Evolutionary conservation across 2,113 vertebrate species (phyloP).

Genomic region (Noctilio leporinus): DNA sequence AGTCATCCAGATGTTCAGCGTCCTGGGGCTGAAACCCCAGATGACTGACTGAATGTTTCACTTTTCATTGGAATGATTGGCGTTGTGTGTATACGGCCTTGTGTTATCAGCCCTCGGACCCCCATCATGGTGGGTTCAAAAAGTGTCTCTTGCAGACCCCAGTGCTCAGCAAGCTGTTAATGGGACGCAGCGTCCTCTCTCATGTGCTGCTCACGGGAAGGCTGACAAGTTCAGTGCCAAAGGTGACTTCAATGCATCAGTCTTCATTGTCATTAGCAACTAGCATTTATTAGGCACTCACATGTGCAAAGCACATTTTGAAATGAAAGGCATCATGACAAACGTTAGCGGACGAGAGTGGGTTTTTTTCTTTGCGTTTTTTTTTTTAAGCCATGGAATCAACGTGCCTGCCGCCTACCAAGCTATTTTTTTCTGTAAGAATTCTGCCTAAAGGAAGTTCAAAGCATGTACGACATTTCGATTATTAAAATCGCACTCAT

Average conservation of each 20-base stretch:
- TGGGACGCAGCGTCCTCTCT: background rate
- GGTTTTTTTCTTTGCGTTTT: no score
- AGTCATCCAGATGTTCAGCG: slow-evolving; percentile 46
- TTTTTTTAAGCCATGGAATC: background rate
- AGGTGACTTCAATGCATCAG: slow-evolving; percentile 52
- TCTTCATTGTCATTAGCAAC: slow-evolving; percentile 43
- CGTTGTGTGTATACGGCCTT: background rate
- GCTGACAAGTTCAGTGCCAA: slow-evolving; percentile 44
- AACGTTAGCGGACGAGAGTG: slow-evolving; percentile 47
- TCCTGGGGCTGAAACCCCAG: background rate
- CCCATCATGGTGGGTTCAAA: background rate
- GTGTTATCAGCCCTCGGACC: background rate
- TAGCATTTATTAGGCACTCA: slow-evolving; percentile 33
- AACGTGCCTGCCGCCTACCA: background rate
- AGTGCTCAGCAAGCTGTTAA: slow-evolving; percentile 10
- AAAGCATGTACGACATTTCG: background rate
- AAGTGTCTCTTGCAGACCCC: background rate
- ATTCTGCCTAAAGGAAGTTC: slow-evolving; percentile 14
- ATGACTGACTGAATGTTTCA: slow-evolving; percentile 61
- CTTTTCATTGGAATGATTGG: slow-evolving; percentile 52
- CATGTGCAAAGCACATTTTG: slow-evolving; percentile 65
- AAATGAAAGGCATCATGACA: slow-evolving; percentile 40
- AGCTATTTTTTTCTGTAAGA: background rate
- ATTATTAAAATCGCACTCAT: background rate
- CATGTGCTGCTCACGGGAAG: background rate